Conservation (phyloP, 1,140 invertebrate species). For the Apis laboriosa region DNA sequence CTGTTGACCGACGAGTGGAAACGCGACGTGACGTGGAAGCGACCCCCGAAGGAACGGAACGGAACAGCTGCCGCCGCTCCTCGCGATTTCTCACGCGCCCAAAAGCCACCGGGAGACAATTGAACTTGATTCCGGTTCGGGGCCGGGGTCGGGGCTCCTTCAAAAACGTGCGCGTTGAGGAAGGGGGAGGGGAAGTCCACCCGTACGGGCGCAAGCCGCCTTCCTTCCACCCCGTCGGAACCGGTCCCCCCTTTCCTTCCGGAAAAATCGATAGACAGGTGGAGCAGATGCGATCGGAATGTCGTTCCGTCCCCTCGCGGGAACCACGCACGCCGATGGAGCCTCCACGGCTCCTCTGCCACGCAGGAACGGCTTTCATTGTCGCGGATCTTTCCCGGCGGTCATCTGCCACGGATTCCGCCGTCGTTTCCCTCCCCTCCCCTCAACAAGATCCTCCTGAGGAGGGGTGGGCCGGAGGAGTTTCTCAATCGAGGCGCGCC, state of each 20-base stretch:
- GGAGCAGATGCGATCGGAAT: slow-evolving; percentile 58
- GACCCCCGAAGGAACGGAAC: slow-evolving; percentile 34
- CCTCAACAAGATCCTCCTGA: too few species aligned
- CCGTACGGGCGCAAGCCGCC: slow-evolving; percentile 58
- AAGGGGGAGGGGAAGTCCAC: slow-evolving; percentile 46
- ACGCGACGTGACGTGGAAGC: slow-evolving; percentile 34
- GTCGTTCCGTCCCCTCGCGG: neutral
- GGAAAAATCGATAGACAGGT: slow-evolving; percentile 70
- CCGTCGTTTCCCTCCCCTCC: too few species aligned
- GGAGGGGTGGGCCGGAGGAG: too few species aligned
- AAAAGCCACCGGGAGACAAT: slow-evolving; percentile 76
- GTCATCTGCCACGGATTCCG: too few species aligned
- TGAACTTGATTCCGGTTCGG: slow-evolving; percentile 73
- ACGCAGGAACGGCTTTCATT: too few species aligned
- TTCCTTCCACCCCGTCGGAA: slow-evolving; percentile 38
- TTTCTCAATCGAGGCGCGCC: too few species aligned
- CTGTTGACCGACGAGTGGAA: slow-evolving; percentile 8
- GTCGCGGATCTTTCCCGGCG: too few species aligned
- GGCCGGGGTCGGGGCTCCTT: slow-evolving; percentile 50
- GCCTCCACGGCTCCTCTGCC: too few species aligned
- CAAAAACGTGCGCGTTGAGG: slow-evolving; percentile 49
- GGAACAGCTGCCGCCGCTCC: slow-evolving; percentile 68
- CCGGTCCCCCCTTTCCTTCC: slow-evolving; percentile 49
- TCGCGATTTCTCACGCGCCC: slow-evolving; percentile 77
- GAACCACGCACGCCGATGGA: too few species aligned